These are phyloP conservation scores for Encarsia formosa DNA, from an alignment of 2,888 invertebrate genomes.

Conservation along the genomic window DNA sequence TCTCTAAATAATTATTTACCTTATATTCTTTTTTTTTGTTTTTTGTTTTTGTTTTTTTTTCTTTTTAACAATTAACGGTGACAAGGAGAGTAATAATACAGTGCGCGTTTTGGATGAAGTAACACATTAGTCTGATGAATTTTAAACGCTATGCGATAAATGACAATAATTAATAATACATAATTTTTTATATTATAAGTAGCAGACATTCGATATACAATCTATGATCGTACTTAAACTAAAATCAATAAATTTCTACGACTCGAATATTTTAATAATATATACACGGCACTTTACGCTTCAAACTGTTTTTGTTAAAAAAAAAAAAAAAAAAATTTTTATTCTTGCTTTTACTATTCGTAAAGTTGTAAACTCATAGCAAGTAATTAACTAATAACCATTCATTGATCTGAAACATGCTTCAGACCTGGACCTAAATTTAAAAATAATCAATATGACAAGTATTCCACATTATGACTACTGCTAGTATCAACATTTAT, in stretches of 20 bases:
- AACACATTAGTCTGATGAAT: slow-evolving; percentile 35
- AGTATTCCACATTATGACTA: slow-evolving; percentile 44
- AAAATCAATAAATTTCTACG: slow-evolving; percentile 28
- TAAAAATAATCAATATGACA: slow-evolving; percentile 35
- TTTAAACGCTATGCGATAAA: slow-evolving; percentile 35
- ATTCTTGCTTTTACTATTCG: slow-evolving; percentile 5
- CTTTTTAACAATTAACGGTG: slow-evolving; percentile 20
- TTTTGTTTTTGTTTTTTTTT: slow-evolving; percentile 9
- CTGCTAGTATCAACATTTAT: slow-evolving; percentile 51
- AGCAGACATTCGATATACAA: slow-evolving; percentile 33
- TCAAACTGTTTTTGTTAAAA: slow-evolving; percentile 12
- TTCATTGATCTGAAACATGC: slow-evolving; percentile 17
- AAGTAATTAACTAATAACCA: too few relatives aligned
- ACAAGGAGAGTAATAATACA: slow-evolving; percentile 20
- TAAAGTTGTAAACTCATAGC: slow-evolving; percentile 8
- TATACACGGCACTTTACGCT: slow-evolving; percentile 38
- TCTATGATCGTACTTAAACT: slow-evolving; percentile 33
- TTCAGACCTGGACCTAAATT: slow-evolving; percentile 2
- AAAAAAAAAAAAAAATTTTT: background rate
- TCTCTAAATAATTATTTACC: background rate
- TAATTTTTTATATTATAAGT: slow-evolving; percentile 13
- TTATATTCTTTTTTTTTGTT: slow-evolving; percentile 2
- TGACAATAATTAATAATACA: slow-evolving; percentile 36
- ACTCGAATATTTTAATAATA: slow-evolving; percentile 33
- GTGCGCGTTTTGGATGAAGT: slow-evolving; percentile 21